These are phyloP conservation scores for Drosophila micromelanica DNA, from an alignment of 1,140 invertebrate species.

Conservation along the genomic window DNA sequence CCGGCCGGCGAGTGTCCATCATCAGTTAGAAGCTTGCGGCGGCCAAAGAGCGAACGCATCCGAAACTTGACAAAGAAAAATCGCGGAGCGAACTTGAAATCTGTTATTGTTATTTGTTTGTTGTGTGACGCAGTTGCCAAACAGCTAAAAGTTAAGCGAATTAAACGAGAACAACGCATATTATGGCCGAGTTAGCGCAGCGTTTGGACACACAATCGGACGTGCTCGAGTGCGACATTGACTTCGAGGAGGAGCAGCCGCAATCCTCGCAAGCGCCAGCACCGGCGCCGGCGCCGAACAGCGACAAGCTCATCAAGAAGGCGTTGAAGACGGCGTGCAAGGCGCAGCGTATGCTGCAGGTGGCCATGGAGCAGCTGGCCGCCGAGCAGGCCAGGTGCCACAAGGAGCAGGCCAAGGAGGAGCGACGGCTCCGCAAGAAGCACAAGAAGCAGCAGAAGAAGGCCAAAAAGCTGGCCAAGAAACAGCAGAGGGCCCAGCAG, in stretches of 20 bases:
- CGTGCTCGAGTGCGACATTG: conserved; percentile 50
- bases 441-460: conserved; percentile 52
- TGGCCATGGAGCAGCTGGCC: conserved; percentile 47
- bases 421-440: conserved; percentile 32
- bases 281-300: not conserved
- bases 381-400: conserved; percentile 30
- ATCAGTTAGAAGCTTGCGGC: conserved; percentile 45
- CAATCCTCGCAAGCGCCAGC: conserved; percentile 3
- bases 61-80: not conserved
- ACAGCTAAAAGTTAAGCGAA: not conserved
- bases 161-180: not conserved
- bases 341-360: conserved; percentile 59
- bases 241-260: conserved; percentile 34
- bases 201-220: conserved; percentile 9
- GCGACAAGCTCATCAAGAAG: conserved; percentile 36
- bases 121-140: not conserved
- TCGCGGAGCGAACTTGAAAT: not conserved
- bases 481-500: conserved; percentile 9
- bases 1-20: conserved; percentile 56
- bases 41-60: conserved; percentile 2
- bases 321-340: conserved; percentile 65
- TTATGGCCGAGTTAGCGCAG: conserved; percentile 24
- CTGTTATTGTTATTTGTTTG: not conserved
- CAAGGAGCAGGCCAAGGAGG: conserved; percentile 9
- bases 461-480: conserved; percentile 46